Evolutionary conservation across 2,888 invertebrate species (phyloP).

Genomic region (Dynastes grantii): DNA sequence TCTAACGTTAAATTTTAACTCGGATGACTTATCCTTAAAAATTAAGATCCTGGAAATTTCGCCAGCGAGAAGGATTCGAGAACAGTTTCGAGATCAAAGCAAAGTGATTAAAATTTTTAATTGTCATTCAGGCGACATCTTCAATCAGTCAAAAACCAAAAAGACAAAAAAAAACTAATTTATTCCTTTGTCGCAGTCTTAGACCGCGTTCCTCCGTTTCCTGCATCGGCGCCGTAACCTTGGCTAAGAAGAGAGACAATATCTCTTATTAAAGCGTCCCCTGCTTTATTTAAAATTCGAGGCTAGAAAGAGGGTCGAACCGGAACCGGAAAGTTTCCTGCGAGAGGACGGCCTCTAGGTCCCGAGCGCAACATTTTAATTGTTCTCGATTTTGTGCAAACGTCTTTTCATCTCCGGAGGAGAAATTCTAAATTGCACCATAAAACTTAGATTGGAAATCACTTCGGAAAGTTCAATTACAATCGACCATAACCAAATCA

Average conservation of each 20-base stretch:
- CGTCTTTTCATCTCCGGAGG: slow-evolving; percentile 40
- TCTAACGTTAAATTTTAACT: slow-evolving; percentile 42
- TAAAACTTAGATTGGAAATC: slow-evolving; percentile 45
- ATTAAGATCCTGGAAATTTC: slow-evolving; percentile 36
- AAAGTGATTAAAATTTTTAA: slow-evolving; percentile 62
- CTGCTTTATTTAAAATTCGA: slow-evolving; percentile 43
- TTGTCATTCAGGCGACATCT: slow-evolving; percentile 63
- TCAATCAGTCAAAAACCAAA: slow-evolving; percentile 60
- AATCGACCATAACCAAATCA: slow-evolving; percentile 42
- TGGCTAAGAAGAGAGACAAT: slow-evolving; percentile 30
- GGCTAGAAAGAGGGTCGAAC: slow-evolving; percentile 16
- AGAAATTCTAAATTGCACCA: slow-evolving; percentile 43
- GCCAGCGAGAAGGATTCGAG: slow-evolving; percentile 47
- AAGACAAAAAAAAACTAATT: slow-evolving; percentile 58
- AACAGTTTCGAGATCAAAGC: slow-evolving; percentile 56
- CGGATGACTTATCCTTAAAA: slow-evolving; percentile 31
- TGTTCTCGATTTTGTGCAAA: slow-evolving; percentile 41
- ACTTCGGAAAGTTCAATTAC: slow-evolving; percentile 44
- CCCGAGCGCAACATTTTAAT: slow-evolving; percentile 41
- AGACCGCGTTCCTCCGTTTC: slow-evolving; percentile 25
- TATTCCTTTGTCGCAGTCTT: slow-evolving; percentile 51
- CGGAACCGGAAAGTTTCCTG: slow-evolving; percentile 35
- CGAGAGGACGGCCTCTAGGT: slow-evolving; percentile 25
- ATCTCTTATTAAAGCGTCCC: slow-evolving; percentile 47
- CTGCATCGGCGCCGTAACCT: not conserved